Percentiles rank a stretch among this genome's conserved stretches.
Evolutionary conservation across 2,888 invertebrate genomes (phyloP).

Genomic region (Parochlus steinenii): DNA sequence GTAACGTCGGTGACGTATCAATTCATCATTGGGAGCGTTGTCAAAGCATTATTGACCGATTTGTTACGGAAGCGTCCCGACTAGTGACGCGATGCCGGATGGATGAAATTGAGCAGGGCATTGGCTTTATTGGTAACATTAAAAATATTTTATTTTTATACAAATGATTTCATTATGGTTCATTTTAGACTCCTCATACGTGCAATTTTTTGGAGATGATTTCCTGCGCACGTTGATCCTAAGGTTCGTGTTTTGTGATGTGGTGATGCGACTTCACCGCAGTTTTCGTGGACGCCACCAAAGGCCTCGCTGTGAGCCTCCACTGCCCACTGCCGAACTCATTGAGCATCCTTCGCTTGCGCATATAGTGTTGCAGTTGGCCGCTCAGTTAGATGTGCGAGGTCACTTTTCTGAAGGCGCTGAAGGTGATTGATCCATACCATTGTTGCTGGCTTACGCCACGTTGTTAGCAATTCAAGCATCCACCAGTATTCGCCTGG

Average conservation of each 20-base stretch:
- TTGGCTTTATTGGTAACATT: slow-evolving; percentile 28
- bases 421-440: slow-evolving; percentile 32
- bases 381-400: slow-evolving; percentile 67
- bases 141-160: slow-evolving; percentile 1
- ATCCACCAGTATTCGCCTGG: too few relatives aligned
- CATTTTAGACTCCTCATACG: slow-evolving; percentile 44
- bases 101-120: slow-evolving; percentile 42
- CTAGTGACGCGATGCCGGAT: slow-evolving; percentile 66
- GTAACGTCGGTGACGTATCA: slow-evolving; percentile 71
- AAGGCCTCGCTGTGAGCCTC: slow-evolving; percentile 71
- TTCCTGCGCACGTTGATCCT: slow-evolving; percentile 76
- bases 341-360: slow-evolving; percentile 68
- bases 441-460: too few relatives aligned
- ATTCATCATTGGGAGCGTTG: slow-evolving; percentile 83
- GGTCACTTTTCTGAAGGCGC: slow-evolving; percentile 31
- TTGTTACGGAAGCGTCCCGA: slow-evolving; percentile 74
- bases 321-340: slow-evolving; percentile 72
- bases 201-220: slow-evolving; percentile 89
- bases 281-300: slow-evolving; percentile 70
- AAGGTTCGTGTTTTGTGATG: slow-evolving; percentile 87
- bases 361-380: slow-evolving; percentile 67
- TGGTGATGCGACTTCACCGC: slow-evolving; percentile 74
- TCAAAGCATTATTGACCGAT: slow-evolving; percentile 72
- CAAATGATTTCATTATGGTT: slow-evolving; percentile 4
- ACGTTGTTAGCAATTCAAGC: too few relatives aligned